Evolutionary conservation across 2,797 vertebrate species (phyloP).

Genomic region (Anomalospiza imberbis): DNA sequence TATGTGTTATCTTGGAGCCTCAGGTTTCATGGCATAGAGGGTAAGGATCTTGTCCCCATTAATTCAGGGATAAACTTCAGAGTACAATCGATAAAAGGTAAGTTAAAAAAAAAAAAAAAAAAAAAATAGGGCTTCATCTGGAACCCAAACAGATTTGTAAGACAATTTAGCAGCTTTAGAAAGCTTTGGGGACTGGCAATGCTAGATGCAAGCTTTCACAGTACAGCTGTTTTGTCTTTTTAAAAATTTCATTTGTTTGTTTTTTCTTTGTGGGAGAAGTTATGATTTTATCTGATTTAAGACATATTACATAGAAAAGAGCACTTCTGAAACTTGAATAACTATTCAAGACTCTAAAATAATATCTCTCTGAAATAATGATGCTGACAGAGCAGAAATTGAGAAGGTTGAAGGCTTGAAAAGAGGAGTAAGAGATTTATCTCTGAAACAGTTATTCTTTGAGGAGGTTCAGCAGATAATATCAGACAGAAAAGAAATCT

Average conservation of each 20-base stretch:
- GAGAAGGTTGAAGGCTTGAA: background rate
- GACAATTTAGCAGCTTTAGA: background rate
- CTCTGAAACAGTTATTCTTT: background rate
- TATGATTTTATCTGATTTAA: background rate
- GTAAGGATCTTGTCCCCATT: background rate
- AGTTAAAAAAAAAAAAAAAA: background rate
- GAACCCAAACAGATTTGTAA: background rate
- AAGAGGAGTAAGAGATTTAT: background rate
- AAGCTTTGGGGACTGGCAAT: background rate
- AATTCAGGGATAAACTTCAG: background rate
- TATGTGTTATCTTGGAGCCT: background rate
- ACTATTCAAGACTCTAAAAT: background rate
- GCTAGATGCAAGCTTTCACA: background rate
- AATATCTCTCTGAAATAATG: background rate
- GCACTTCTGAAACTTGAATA: background rate
- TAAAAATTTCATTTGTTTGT: background rate
- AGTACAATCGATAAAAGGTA: background rate
- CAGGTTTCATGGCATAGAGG: background rate
- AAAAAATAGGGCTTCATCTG: background rate
- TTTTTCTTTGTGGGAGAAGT: background rate
- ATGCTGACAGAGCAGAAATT: background rate
- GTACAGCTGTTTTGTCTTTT: background rate
- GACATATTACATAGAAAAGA: background rate
- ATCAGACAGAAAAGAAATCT: background rate
- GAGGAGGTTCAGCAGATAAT: background rate